A percentile compares a stretch with the other conserved stretches of the same genome.
Conservation (phyloP, 2,113 vertebrate genomes). For the Megalops atlanticus region DNA sequence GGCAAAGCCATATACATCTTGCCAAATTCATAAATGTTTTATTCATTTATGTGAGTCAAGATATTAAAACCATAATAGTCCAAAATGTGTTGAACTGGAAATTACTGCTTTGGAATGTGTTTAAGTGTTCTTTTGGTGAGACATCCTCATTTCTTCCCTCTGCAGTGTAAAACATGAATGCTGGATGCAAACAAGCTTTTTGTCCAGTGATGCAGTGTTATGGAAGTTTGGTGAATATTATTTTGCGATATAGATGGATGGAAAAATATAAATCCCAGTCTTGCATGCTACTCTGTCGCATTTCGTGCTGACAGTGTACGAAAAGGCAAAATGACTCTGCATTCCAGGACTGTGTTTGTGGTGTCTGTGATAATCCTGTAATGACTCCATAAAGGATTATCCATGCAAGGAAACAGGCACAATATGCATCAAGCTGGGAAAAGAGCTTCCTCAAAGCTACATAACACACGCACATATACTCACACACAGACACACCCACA, state of each 20-base stretch:
- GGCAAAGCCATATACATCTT: neutral
- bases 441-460: too few relatives aligned
- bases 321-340: too few relatives aligned
- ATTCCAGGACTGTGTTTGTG: neutral
- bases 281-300: too few relatives aligned
- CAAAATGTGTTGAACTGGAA: neutral
- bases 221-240: too few relatives aligned
- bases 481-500: constrained; percentile 7
- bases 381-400: too few relatives aligned
- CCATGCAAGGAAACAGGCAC: too few relatives aligned
- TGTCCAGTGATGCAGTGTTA: neutral
- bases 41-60: constrained; percentile 20
- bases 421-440: too few relatives aligned
- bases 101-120: constrained; percentile 3
- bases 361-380: too few relatives aligned
- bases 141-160: neutral
- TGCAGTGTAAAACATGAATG: too few relatives aligned
- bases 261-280: too few relatives aligned
- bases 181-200: neutral
- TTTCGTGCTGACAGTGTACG: too few relatives aligned
- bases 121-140: neutral
- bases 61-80: constrained; percentile 24
- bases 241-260: too few relatives aligned
- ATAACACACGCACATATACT: neutral
- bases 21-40: constrained; percentile 31